These are phyloP conservation scores for Conchocele bisecta DNA, from an alignment of 2,888 invertebrate genomes.

Conservation along the genomic window DNA sequence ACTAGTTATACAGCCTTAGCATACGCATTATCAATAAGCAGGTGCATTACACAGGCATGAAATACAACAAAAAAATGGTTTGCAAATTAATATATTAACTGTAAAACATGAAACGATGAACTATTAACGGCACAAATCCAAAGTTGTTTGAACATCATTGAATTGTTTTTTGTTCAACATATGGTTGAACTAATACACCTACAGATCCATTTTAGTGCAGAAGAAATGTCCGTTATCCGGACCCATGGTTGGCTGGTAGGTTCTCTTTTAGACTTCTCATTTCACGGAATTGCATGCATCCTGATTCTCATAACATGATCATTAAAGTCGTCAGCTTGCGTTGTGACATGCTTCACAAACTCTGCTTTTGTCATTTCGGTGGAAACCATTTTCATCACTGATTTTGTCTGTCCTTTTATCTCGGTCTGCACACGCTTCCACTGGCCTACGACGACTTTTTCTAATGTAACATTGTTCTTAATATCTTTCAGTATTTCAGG, in stretches of 20 bases:
- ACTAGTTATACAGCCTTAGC: no score
- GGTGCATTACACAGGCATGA: no score
- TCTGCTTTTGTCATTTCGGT: background rate
- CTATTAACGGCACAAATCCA: no score
- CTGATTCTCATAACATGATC: constrained; percentile 6
- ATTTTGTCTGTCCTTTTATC: background rate
- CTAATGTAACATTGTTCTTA: background rate
- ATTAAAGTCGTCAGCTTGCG: constrained; percentile 1
- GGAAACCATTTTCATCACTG: constrained; percentile 3
- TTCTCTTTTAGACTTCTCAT: constrained; percentile 1
- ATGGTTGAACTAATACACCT: no score
- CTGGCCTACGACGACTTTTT: background rate
- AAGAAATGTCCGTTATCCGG: no score
- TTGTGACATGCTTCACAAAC: background rate
- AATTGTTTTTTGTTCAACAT: no score
- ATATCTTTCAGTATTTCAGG: constrained; percentile 6
- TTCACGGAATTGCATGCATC: constrained; percentile 1
- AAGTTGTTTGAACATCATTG: no score
- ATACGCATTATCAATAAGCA: no score
- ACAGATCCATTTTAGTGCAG: no score
- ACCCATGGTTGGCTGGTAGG: background rate
- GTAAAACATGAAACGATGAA: no score
- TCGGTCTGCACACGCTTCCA: constrained; percentile 1
- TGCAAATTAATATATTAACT: no score
- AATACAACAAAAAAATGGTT: no score